Evolutionary conservation across 2,113 vertebrate species (phyloP).

Genomic region (Chaetura pelagica): DNA sequence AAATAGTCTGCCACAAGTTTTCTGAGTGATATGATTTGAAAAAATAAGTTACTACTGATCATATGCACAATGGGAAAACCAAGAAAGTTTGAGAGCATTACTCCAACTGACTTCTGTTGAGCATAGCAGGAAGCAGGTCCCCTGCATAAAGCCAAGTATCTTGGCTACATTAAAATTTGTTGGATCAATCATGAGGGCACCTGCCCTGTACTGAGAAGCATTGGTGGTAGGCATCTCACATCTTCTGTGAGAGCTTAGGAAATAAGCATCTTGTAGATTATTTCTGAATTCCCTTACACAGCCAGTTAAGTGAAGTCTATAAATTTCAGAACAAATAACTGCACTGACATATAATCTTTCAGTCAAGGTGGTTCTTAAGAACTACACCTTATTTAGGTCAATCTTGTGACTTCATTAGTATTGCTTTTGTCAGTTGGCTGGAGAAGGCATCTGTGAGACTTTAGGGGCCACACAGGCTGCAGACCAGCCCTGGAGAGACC

Average conservation of each 20-base stretch:
- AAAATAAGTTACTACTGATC: not conserved
- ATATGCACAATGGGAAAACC: not conserved
- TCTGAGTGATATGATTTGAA: not conserved
- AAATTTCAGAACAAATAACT: not conserved
- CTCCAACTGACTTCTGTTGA: not conserved
- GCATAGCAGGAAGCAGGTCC: not conserved
- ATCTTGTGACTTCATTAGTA: not conserved
- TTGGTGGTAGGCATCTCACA: not conserved
- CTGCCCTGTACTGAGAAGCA: not conserved
- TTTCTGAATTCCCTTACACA: not conserved
- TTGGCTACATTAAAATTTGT: not conserved
- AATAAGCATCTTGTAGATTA: too few relatives aligned
- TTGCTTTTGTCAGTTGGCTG: not conserved
- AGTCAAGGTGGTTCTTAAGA: not conserved
- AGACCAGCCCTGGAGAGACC: fast-evolving
- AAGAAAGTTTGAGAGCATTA: not conserved
- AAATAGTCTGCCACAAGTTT: not conserved
- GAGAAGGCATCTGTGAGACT: fast-evolving
- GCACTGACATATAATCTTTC: not conserved
- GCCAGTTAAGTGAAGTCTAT: not conserved
- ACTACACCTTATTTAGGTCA: not conserved
- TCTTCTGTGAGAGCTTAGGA: not conserved
- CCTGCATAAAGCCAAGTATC: not conserved
- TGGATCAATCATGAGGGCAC: not conserved
- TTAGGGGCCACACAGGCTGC: fast-evolving